A percentile compares a stretch with the other conserved stretches of the same genome.
These are phyloP conservation scores for Campylorhamphus procurvoides DNA, from an alignment of 2,113 vertebrate species.

Conservation along the genomic window DNA sequence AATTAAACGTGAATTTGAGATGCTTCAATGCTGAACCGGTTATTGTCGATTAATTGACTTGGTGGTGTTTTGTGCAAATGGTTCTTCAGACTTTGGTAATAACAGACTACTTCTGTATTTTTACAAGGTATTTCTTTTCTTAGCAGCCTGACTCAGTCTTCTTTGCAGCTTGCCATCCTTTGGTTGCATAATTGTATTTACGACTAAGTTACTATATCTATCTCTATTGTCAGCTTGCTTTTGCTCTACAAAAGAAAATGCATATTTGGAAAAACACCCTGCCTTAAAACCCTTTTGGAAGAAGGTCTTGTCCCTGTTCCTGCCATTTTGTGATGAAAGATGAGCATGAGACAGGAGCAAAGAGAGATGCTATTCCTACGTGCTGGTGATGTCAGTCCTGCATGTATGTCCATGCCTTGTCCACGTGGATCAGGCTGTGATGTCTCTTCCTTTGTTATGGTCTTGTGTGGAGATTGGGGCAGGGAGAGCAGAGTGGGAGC, in stretches of 20 bases:
- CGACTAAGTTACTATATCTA: background rate
- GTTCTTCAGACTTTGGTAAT: background rate
- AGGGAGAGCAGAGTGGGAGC: background rate
- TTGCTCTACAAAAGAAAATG: background rate
- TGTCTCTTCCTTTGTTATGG: background rate
- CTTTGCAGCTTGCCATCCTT: background rate
- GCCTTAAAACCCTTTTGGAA: background rate
- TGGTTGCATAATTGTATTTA: background rate
- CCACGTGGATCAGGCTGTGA: background rate
- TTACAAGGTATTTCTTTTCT: background rate
- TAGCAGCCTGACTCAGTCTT: background rate
- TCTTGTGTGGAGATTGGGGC: background rate
- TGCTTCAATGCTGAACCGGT: conserved; percentile 11
- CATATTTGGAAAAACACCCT: rapidly evolving
- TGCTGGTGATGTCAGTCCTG: background rate
- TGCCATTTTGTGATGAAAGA: background rate
- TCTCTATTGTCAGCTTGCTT: background rate
- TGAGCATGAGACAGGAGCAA: background rate
- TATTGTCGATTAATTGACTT: conserved; percentile 2
- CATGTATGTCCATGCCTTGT: background rate
- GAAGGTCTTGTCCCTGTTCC: background rate
- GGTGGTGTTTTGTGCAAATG: background rate
- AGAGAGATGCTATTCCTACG: rapidly evolving
- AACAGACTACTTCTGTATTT: background rate
- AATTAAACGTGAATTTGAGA: conserved; percentile 30